phyloP scores from a whole-genome alignment of 1,140 invertebrate genomes.

The Drosophila kikkawai region DNA sequence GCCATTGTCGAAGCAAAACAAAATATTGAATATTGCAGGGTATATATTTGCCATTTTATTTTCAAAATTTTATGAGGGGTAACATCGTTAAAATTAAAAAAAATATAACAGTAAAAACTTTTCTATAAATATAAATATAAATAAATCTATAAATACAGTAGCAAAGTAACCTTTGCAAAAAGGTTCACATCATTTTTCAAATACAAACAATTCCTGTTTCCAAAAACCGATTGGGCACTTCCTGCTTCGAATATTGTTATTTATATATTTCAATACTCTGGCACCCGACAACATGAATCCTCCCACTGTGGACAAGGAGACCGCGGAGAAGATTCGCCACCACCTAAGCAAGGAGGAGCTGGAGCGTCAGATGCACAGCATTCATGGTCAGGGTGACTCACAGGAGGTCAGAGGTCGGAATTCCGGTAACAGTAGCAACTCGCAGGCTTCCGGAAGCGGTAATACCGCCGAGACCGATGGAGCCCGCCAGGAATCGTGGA shows the following conservation, averaged over 20 bases:
- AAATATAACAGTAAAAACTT: too few relatives aligned
- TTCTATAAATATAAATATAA: too few relatives aligned
- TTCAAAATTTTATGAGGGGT: too few relatives aligned
- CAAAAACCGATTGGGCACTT: background rate
- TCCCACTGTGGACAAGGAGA: conserved; percentile 8
- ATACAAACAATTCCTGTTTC: background rate
- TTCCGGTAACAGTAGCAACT: background rate
- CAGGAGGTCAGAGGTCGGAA: background rate
- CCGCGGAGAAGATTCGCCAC: conserved; percentile 8
- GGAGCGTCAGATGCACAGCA: conserved; percentile 19
- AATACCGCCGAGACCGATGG: background rate
- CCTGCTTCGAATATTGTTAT: background rate
- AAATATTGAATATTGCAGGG: too few relatives aligned
- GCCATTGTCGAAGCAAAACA: too few relatives aligned
- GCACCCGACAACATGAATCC: conserved; percentile 28
- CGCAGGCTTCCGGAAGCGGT: background rate
- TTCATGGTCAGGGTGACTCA: conserved; percentile 2
- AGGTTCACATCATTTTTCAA: background rate
- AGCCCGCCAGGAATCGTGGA: conserved; percentile 41
- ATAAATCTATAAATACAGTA: background rate
- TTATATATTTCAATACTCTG: conserved; percentile 8
- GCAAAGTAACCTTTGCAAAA: background rate
- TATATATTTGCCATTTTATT: too few relatives aligned
- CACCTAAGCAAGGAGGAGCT: conserved; percentile 41
- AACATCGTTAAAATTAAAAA: too few relatives aligned